Evolutionary conservation across 2,888 invertebrate species (phyloP).

Genomic region (Limnephilus lunatus): DNA sequence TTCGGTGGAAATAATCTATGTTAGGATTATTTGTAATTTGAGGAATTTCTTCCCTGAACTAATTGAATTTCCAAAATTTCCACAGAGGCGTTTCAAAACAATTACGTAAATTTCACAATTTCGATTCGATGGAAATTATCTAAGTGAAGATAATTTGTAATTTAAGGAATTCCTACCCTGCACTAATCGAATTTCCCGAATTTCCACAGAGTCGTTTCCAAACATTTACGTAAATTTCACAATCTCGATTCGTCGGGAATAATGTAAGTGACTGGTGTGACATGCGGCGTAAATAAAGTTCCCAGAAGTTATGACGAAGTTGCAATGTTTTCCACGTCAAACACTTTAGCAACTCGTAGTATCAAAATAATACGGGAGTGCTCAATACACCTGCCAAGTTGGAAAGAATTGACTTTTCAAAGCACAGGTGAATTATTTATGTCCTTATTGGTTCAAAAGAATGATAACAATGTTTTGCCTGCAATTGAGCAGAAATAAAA

Average conservation of each 20-base stretch:
- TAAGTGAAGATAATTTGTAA: not conserved
- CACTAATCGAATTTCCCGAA: not conserved
- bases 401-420: not conserved
- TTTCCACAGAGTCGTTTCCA: not conserved
- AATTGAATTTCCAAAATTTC: too few species aligned
- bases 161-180: not conserved
- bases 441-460: not conserved
- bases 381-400: conserved; percentile 3
- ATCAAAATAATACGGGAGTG: not conserved
- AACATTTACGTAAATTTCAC: conserved; percentile 17
- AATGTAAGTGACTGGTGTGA: conserved; percentile 8
- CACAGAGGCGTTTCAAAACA: too few species aligned
- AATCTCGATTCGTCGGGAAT: not conserved
- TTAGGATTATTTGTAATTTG: too few species aligned
- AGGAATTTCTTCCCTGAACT: too few species aligned
- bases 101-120: too few species aligned
- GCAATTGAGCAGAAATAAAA: too few species aligned
- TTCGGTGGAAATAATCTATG: too few species aligned
- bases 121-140: too few species aligned
- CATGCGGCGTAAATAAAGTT: not conserved
- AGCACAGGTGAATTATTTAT: not conserved
- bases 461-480: not conserved
- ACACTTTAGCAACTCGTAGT: conserved; percentile 8
- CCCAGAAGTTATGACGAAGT: not conserved
- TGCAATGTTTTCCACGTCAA: conserved; percentile 16